Percentiles rank a stretch among this genome's conserved stretches.
These are phyloP conservation scores for Coturnix japonica DNA, from an alignment of 2,113 vertebrate species.

Conservation along the genomic window DNA sequence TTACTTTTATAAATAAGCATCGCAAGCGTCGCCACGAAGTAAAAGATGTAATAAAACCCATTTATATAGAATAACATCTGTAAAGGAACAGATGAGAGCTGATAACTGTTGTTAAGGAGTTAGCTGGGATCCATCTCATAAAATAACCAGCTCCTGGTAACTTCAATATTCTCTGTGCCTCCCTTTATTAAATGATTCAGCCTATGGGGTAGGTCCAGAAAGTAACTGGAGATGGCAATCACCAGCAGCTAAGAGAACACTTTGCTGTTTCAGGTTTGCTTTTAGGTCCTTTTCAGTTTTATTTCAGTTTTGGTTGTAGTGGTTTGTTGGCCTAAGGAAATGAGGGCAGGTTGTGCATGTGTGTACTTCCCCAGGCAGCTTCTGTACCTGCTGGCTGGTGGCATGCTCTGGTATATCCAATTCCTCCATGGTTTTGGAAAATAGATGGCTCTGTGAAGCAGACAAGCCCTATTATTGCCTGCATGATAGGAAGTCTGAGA, in stretches of 20 bases:
- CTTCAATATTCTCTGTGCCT: background rate
- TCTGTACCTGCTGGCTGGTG: background rate
- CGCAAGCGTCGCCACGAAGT: conserved; percentile 81
- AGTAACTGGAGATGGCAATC: background rate
- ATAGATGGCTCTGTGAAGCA: background rate
- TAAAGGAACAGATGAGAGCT: conserved; percentile 84
- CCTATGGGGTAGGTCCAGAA: background rate
- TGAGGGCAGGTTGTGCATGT: fast-evolving
- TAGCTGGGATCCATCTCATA: background rate
- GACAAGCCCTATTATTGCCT: background rate
- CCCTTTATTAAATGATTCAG: background rate
- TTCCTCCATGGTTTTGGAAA: background rate
- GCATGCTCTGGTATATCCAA: background rate
- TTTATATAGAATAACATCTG: conserved; percentile 82
- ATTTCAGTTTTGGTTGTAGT: background rate
- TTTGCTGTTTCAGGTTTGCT: background rate
- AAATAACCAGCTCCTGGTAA: background rate
- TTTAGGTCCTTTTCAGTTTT: background rate
- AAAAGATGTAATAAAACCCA: conserved; percentile 75
- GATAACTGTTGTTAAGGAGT: conserved; percentile 65
- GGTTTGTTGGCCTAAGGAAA: background rate
- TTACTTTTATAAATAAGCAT: conserved; percentile 88
- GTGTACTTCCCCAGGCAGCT: background rate
- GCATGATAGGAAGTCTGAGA: background rate
- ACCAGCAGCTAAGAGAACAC: background rate